phyloP scores from a whole-genome alignment of 2,113 vertebrate genomes.

The Alethe castanea region DNA sequence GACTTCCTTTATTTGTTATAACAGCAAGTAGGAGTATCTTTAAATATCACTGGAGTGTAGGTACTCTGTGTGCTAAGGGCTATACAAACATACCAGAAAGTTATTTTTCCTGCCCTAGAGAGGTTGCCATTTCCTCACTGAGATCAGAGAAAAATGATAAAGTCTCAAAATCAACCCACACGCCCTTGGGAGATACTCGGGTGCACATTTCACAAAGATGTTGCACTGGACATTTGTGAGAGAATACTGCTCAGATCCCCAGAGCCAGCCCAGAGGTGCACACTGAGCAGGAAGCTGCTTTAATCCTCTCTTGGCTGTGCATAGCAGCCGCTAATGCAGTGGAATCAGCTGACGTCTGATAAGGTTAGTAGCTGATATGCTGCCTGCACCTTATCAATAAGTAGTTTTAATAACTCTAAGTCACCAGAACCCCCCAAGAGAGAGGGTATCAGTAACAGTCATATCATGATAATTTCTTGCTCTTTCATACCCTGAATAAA shows the following conservation, averaged over 20 bases:
- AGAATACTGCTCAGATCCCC: neutral
- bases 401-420: neutral
- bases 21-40: neutral
- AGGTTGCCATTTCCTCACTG: neutral
- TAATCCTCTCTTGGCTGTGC: neutral
- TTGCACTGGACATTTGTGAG: neutral
- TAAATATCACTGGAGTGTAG: neutral
- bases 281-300: neutral
- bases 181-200: accelerated
- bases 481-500: neutral
- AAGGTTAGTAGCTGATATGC: neutral
- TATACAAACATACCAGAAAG: neutral
- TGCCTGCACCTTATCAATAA: neutral
- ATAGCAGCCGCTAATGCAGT: neutral
- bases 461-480: neutral
- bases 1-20: neutral
- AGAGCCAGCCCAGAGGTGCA: neutral
- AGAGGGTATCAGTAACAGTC: neutral
- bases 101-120: neutral
- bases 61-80: neutral
- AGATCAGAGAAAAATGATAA: neutral
- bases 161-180: neutral
- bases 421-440: neutral
- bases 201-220: neutral
- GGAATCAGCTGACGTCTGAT: neutral